phyloP scores from a whole-genome alignment of 2,888 invertebrate genomes.

The Silvanus unidentatus region DNA sequence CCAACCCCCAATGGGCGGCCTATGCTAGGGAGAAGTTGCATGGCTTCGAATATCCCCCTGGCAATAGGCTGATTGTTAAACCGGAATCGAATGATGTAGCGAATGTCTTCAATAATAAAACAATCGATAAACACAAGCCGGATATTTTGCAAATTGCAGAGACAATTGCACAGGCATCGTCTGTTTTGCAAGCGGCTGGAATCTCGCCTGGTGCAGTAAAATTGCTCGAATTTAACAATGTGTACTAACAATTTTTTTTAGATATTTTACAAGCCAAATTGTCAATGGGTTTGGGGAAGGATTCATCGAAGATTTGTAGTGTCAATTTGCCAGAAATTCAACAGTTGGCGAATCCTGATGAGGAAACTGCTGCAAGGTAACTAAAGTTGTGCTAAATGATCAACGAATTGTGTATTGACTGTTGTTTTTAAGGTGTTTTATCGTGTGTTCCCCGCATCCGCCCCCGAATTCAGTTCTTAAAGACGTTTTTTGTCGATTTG shows the following conservation, averaged over 20 bases:
- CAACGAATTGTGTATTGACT: not conserved
- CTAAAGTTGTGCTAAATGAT: slow-evolving; percentile 11
- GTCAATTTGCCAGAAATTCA: slow-evolving; percentile 68
- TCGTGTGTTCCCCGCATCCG: slow-evolving; percentile 58
- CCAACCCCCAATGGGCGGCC: slow-evolving; percentile 62
- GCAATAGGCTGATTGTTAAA: slow-evolving; percentile 71
- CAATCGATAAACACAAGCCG: slow-evolving; percentile 36
- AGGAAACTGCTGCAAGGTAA: slow-evolving; percentile 58
- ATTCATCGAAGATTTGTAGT: slow-evolving; percentile 51
- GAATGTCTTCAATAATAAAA: not conserved
- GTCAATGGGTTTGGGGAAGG: slow-evolving; percentile 15
- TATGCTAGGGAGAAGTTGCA: slow-evolving; percentile 82
- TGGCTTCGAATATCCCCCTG: slow-evolving; percentile 88
- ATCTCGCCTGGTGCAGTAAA: slow-evolving; percentile 35
- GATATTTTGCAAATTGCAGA: slow-evolving; percentile 65
- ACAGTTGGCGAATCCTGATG: slow-evolving; percentile 63
- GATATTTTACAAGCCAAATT: slow-evolving; percentile 24
- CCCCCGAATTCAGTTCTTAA: slow-evolving; percentile 74
- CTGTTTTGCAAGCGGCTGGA: slow-evolving; percentile 62
- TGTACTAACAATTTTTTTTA: slow-evolving; percentile 10
- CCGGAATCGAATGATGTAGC: slow-evolving; percentile 49
- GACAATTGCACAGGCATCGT: slow-evolving; percentile 73
- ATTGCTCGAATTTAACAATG: not conserved
- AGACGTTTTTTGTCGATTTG: slow-evolving; percentile 88
- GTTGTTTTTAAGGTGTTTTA: slow-evolving; percentile 52